A percentile compares a stretch with the other conserved stretches of the same genome.
Conservation (phyloP, 2,113 vertebrate genomes). For the Phrynosoma platyrhinos region DNA sequence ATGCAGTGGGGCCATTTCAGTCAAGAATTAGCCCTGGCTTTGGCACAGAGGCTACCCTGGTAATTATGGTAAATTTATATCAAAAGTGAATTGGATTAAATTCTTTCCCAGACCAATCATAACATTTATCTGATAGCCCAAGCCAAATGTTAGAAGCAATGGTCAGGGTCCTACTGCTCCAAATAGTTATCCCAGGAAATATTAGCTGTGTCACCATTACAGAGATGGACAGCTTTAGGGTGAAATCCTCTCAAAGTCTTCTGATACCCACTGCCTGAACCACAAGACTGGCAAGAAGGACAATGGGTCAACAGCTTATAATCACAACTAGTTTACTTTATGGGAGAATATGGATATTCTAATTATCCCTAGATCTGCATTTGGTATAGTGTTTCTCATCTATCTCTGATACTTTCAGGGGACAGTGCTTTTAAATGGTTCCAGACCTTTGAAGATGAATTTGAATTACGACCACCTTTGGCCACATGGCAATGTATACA, state of each 20-base stretch:
- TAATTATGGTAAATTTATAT: not conserved
- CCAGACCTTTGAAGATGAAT: not conserved
- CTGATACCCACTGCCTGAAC: not conserved
- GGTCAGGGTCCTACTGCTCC: not conserved
- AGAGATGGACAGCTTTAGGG: not conserved
- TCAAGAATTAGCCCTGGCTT: too few species aligned
- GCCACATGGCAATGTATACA: not conserved
- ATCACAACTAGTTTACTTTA: not conserved
- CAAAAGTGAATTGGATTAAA: not conserved
- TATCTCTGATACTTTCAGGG: not conserved
- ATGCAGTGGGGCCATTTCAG: not conserved
- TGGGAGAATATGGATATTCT: not conserved
- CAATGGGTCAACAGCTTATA: not conserved
- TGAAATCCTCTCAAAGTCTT: not conserved
- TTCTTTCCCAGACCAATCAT: not conserved
- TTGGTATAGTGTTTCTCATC: not conserved
- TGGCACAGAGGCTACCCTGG: too few species aligned
- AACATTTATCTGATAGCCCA: not conserved
- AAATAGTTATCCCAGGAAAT: not conserved
- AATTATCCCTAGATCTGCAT: not conserved
- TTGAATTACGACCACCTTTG: not conserved
- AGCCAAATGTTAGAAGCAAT: not conserved
- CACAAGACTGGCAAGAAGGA: not conserved
- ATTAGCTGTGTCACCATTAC: not conserved
- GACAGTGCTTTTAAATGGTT: not conserved